Percentiles rank a stretch among this genome's conserved stretches.
phyloP scores from a whole-genome alignment of 2,888 invertebrate genomes.

The Halocaridina rubra region DNA sequence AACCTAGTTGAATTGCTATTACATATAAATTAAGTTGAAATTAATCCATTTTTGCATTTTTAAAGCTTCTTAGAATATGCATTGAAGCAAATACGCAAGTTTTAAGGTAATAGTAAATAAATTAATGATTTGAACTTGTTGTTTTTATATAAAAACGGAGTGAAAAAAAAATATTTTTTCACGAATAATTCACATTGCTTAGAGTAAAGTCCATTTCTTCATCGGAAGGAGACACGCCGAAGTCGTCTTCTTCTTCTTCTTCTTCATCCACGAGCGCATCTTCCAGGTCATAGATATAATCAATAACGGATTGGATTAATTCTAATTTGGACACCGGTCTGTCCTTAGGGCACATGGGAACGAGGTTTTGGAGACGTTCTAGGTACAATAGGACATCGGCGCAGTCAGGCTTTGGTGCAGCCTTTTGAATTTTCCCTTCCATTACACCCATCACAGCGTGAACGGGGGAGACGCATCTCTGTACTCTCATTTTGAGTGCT shows the following conservation, averaged over 20 bases:
- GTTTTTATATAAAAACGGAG: too few relatives aligned
- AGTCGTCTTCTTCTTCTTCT: conserved; percentile 23
- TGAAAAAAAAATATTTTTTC: too few relatives aligned
- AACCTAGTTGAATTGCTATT: too few relatives aligned
- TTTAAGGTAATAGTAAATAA: too few relatives aligned
- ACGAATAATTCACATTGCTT: too few relatives aligned
- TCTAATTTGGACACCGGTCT: conserved; percentile 69
- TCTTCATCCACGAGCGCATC: conserved; percentile 60
- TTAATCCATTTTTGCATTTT: too few relatives aligned
- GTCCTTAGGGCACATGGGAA: conserved; percentile 69
- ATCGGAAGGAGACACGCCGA: conserved; percentile 36
- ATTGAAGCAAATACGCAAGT: too few relatives aligned
- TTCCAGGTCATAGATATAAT: conserved; percentile 70
- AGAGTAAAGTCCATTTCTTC: conserved; percentile 54
- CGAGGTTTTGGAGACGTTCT: conserved; percentile 69
- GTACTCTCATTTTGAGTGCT: conserved; percentile 54
- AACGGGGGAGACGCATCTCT: conserved; percentile 46
- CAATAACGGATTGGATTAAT: conserved; percentile 70
- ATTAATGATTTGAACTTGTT: too few relatives aligned
- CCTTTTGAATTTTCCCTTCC: conserved; percentile 50
- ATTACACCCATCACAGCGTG: conserved; percentile 33
- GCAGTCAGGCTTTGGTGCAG: conserved; percentile 40
- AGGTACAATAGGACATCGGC: conserved; percentile 66
- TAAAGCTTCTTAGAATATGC: too few relatives aligned
- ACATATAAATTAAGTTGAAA: too few relatives aligned